Percentiles rank a stretch among this genome's conserved stretches.
Evolutionary conservation across 1,140 invertebrate genomes (phyloP).

Genomic region (Anagrus nilaparvatae): DNA sequence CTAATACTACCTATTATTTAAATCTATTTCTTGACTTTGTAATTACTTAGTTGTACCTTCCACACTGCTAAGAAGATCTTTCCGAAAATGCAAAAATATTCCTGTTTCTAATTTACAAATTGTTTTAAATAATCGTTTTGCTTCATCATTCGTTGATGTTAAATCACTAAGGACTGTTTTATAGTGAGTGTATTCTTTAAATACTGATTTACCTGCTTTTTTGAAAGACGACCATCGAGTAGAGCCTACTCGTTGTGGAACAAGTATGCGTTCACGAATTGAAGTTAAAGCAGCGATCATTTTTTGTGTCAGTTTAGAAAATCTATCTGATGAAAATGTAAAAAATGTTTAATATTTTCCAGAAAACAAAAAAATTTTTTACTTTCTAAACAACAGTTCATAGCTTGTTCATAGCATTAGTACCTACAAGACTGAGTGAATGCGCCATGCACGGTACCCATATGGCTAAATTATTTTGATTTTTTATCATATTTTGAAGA

Average conservation of each 20-base stretch:
- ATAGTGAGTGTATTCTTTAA: not conserved
- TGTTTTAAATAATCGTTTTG: not conserved
- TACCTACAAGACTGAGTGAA: conserved; percentile 15
- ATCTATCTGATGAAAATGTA: too few relatives aligned
- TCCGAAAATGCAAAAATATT: not conserved
- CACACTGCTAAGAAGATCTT: not conserved
- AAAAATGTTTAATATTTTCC: conserved; percentile 11
- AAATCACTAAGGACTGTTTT: not conserved
- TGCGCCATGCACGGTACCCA: conserved; percentile 14
- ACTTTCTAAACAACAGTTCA: conserved; percentile 1
- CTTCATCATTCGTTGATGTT: not conserved
- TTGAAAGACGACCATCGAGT: conserved; percentile 1
- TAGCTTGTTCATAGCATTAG: too few relatives aligned
- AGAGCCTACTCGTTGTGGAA: not conserved
- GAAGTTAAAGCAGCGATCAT: too few relatives aligned
- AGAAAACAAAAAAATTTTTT: conserved; percentile 9
- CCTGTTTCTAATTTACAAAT: conserved; percentile 1
- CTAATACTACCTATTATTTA: too few relatives aligned
- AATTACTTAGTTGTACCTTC: not conserved
- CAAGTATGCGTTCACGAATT: not conserved
- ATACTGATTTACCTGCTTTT: not conserved
- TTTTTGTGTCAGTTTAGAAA: too few relatives aligned
- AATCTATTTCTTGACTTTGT: not conserved
- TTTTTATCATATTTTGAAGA: conserved; percentile 14
- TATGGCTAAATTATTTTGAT: conserved; percentile 14